Evolutionary conservation across 2,113 vertebrate genomes (phyloP), one percentile per base, ranked within the genome.

Genomic region (Petrocephalus zakoni): DNA sequence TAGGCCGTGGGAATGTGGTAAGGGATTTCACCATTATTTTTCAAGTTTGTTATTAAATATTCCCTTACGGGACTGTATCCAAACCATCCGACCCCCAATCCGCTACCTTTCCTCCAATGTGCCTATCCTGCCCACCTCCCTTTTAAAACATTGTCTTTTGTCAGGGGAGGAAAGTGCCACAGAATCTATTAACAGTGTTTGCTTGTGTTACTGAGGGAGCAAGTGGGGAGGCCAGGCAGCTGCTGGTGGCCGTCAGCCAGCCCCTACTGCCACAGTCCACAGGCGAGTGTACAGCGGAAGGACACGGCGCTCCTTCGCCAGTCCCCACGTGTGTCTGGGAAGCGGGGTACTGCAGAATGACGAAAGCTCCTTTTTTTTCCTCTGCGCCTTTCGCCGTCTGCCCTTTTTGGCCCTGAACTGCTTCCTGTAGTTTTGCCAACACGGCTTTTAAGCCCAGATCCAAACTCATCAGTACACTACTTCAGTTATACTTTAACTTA

Each of bases 11-110:
- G 95, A 95, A 95, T 95, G 94, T 92, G 95, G 94, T 91, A 87
- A 93, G 91, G 93, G 93, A 94, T 95, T 95, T 94, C 92, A 94
- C 94, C 93, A 94, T 94, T 95, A 95, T 95, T 95, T 95, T 95
- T 94, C 94, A 95, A 95, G 94, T 95, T 95, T 95, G 94, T 95
- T 96, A 95, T 95, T 95, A 95, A 95, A 95, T 95, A 95, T 95
- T 94, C 94, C 94, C 94, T 90, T 94, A 94, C 91, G 94, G 93
- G 94, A 95, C 93, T 91, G 85, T 88, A 90, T 94, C 94, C 93
- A 94, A 95, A 94, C 92, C 94, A 91, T 92, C 92, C 89, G 90
- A 75, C 13, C 5, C 34, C 34, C 17, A 7, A 0, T 13, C 37
- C 1, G 4, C 88, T 91, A 75, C 87, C 92, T 92, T 92, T 92